These are phyloP conservation scores for Papilio xuthus DNA, from an alignment of 1,140 invertebrate species.

Conservation along the genomic window DNA sequence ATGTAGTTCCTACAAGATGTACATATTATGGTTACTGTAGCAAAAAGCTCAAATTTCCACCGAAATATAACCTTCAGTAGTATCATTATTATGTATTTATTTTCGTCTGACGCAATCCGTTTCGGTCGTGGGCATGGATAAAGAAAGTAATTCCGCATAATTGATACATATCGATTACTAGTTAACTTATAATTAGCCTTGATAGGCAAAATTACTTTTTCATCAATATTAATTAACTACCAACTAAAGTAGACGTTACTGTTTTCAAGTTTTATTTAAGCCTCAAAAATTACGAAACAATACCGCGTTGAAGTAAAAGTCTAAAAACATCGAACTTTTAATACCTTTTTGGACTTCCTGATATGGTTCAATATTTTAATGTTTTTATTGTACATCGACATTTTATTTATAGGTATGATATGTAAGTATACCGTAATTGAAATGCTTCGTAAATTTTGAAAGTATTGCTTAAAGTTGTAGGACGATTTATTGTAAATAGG, in stretches of 20 bases:
- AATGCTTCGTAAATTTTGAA: background rate
- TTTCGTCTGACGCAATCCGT: conserved; percentile 24
- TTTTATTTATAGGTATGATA: background rate
- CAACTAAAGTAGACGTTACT: background rate
- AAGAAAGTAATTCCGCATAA: conserved; percentile 32
- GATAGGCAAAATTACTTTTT: conserved; percentile 7
- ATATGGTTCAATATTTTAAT: background rate
- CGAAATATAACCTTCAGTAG: conserved; percentile 14
- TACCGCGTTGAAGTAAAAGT: background rate
- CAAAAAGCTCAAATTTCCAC: conserved; percentile 9
- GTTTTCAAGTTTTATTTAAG: background rate
- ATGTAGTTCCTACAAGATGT: background rate
- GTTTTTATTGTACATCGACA: background rate
- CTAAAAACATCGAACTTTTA: background rate
- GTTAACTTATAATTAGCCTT: conserved; percentile 6
- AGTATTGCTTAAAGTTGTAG: too few relatives aligned
- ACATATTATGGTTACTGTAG: background rate
- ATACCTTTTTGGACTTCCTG: background rate
- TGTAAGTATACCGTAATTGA: background rate
- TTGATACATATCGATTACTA: conserved; percentile 21
- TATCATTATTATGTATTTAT: conserved; percentile 22
- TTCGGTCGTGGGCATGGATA: background rate
- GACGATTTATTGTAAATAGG: too few relatives aligned
- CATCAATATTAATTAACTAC: background rate
- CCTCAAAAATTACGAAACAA: background rate